Percentiles rank a stretch among this genome's conserved stretches.
Evolutionary conservation across 2,888 invertebrate species (phyloP).

Genomic region (Pheosia tremula): DNA sequence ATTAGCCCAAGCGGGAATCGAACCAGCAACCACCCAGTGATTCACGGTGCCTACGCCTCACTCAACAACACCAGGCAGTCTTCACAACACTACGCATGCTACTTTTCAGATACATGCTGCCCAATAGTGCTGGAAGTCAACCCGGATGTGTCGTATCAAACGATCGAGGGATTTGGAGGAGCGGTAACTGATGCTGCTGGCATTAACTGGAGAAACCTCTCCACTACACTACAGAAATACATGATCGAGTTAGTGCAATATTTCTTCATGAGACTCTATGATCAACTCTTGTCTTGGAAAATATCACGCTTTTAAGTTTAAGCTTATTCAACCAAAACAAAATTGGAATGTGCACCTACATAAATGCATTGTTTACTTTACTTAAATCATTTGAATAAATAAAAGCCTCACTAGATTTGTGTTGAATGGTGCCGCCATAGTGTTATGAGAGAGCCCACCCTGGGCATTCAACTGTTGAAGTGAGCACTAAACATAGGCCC

Average conservation of each 20-base stretch:
- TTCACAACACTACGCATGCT: too few species aligned
- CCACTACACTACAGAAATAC: conserved; percentile 60
- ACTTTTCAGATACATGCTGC: conserved; percentile 15
- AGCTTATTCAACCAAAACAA: not conserved
- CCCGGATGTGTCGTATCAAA: conserved; percentile 78
- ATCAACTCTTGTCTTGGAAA: not conserved
- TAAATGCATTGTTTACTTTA: too few species aligned
- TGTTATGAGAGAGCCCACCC: too few species aligned
- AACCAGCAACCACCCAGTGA: too few species aligned
- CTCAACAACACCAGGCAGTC: too few species aligned
- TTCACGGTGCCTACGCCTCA: too few species aligned
- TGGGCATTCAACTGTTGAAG: too few species aligned
- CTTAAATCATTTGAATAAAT: too few species aligned
- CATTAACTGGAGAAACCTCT: conserved; percentile 86
- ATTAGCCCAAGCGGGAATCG: too few species aligned
- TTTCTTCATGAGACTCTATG: not conserved
- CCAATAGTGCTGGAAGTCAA: conserved; percentile 18
- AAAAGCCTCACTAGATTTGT: too few species aligned
- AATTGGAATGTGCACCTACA: not conserved
- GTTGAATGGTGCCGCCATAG: too few species aligned
- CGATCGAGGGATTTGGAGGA: conserved; percentile 92
- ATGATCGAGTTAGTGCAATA: conserved; percentile 40
- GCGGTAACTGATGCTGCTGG: conserved; percentile 90
- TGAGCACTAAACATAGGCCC: too few species aligned
- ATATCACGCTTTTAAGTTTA: not conserved